Evolutionary conservation across 2,113 vertebrate species (phyloP), one percentile per base, ranked within the genome.

Genomic region (Python bivittatus): DNA sequence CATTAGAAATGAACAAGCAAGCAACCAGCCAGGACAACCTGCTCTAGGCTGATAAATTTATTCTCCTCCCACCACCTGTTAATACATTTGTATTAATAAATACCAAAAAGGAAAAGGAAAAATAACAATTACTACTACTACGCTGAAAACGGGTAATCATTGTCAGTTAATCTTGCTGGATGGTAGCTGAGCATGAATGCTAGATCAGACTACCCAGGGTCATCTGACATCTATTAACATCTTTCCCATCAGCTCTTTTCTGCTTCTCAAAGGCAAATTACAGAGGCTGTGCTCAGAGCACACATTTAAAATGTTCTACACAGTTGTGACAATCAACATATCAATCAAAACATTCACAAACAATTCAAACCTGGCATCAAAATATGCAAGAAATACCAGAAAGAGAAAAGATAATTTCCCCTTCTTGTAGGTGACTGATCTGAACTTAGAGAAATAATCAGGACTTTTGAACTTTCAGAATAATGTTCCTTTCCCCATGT

Each of bases 61-160:
- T 57, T 29, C 27, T 58, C n/a, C n/a, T 25, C 86, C 86, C 48
- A 29, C 54, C 12, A n/a, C 17, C 33, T 79, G 57, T 79, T 72
- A 92, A 88, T 92, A 20, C 12, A 48, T 88, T n/a, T 83, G 27
- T 58, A 84, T 48, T 25, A 12, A 88, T 58, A 92, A 88, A 60
- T 52, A 88, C 33, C 57, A 29, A 38, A 84, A 52, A 22, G 1
- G n/a, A 88, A 44, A 58, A 79, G 1, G 13, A 72, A 27, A 89
- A 79, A 33, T 15, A 38, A 72, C 15, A 7, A 38, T 13, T 33
- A 72, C 68, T 38, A 38, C 17, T n/a, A 38, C n/a, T 79, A 38
- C 33, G 15, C 27, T 92, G 86, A 72, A 79, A 83, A 9, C 52
- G 54, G 25, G 42, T 88, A 83, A 79, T 68, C 53, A 64, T 64